phyloP scores from a whole-genome alignment of 2,888 invertebrate genomes.

The Antheraea assamensis region DNA sequence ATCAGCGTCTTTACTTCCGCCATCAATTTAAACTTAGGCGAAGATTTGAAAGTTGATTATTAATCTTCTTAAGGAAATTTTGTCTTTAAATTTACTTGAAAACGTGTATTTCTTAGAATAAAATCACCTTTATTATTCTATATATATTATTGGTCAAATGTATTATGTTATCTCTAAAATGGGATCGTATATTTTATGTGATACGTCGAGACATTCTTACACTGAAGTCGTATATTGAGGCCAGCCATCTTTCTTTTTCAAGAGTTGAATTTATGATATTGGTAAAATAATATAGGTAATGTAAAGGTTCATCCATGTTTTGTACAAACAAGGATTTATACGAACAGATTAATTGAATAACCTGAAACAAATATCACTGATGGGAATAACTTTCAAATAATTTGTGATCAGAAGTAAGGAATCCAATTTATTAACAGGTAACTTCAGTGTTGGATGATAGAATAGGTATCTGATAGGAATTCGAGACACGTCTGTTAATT shows the following conservation, averaged over 20 bases:
- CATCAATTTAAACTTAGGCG: conserved; percentile 16
- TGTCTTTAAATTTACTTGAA: conserved; percentile 7
- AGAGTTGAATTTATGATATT: conserved; percentile 8
- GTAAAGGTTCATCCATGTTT: no score
- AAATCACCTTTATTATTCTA: not conserved
- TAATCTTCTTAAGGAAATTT: conserved; percentile 14
- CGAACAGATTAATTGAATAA: not conserved
- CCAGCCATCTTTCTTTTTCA: not conserved
- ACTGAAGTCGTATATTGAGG: not conserved
- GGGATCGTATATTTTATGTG: not conserved
- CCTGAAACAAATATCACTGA: not conserved
- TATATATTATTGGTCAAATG: not conserved
- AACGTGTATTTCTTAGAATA: not conserved
- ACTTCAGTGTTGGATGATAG: conserved; percentile 13
- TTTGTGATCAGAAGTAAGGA: not conserved
- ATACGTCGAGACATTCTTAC: not conserved
- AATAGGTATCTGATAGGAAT: conserved; percentile 33
- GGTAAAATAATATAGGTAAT: conserved; percentile 4
- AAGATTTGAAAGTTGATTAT: conserved; percentile 15
- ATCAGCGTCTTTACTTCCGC: conserved; percentile 15
- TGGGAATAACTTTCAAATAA: not conserved
- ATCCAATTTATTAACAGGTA: conserved; percentile 4
- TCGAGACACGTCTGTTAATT: conserved; percentile 43
- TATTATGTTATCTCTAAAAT: not conserved
- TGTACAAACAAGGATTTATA: not conserved